phyloP scores from a whole-genome alignment of 2,797 vertebrate genomes.

The Enteromius fasciolatus region DNA sequence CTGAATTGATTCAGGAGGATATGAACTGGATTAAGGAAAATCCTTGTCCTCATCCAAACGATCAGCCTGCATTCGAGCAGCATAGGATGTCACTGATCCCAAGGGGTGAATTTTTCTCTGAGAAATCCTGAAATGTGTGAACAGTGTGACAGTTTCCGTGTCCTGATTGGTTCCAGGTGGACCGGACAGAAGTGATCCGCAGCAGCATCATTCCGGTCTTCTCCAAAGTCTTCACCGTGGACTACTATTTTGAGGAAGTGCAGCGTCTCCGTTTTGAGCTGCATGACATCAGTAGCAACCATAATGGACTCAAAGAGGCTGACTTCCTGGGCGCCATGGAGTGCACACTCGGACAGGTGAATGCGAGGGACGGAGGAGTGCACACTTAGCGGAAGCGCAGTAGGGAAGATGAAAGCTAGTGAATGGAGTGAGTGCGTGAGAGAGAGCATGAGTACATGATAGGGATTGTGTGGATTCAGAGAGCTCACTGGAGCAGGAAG shows the following conservation, averaged over 20 bases:
- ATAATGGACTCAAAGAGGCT: conserved; percentile 94
- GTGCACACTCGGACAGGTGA: conserved; percentile 86
- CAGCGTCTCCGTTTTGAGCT: conserved; percentile 94
- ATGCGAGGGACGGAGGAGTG: conserved; percentile 6
- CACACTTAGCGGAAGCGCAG: conserved; percentile 21
- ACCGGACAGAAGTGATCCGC: conserved; percentile 96
- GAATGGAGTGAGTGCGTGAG: neutral
- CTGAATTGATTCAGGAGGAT: neutral
- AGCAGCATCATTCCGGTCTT: conserved; percentile 94
- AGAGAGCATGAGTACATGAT: conserved; percentile 33
- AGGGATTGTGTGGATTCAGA: conserved; percentile 42
- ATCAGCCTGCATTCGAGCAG: neutral
- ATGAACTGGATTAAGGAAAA: neutral
- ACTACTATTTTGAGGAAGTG: conserved; percentile 98
- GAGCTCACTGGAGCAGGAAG: conserved; percentile 3
- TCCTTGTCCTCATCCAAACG: conserved; percentile 18
- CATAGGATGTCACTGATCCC: neutral
- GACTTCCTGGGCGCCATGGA: conserved; percentile 97
- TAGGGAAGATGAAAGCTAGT: conserved; percentile 24
- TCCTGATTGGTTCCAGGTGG: conserved; percentile 81
- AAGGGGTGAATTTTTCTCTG: neutral
- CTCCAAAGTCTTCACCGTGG: conserved; percentile 96
- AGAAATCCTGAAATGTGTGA: neutral
- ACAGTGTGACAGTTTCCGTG: neutral
- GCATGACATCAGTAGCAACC: conserved; percentile 95